Evolutionary conservation across 2,888 invertebrate species (phyloP), one percentile per base, ranked within the genome.

Genomic region (Latrodectus elegans): DNA sequence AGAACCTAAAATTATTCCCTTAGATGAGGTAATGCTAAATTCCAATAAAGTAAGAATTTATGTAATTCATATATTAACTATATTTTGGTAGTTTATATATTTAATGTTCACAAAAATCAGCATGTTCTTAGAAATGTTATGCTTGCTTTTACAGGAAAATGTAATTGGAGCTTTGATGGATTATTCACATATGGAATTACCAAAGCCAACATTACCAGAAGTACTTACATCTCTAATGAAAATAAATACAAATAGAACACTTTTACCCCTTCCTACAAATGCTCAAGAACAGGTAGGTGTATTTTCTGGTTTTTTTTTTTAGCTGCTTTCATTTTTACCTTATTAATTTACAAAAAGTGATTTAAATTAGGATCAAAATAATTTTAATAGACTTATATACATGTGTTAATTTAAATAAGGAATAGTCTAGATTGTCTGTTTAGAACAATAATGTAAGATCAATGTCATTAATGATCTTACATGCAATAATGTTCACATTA

Each of bases 1-100:
- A 8, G 97, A 97, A 91, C 96, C 97, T 1, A 95, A 95, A 88
- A 93, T 94, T 22, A 97, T 98, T 92, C 98, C 98, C 0, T 93
- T 97, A 80, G 97, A 97, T 90, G 98, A 98, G 93, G 94, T 95
- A 38, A 38, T 38, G 38, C 38, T 38, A 38, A 38, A 38, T 38
- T 38, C 3, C 38, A 38, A 38, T 38, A 38, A 38, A 38, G 38
- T 38, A 6, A n/a, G n/a, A 60, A 60, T 60, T 10, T 55, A 53
- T 75, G 55, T 17, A 60, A 17, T 26, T 60, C 17, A n/a, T 51
- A 2, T 52, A 1, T 1, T 6, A 22, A 72, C 8, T 72, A 11
- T 72, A 49, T 38, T 49, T 12, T 12, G 26, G 2, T 72, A 38
- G 22, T 15, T 8, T 38, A 38, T 49, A 72, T 14, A 55, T 55